Percentiles rank a stretch among this genome's conserved stretches.
These are phyloP conservation scores for Cenopis cana DNA, from an alignment of 2,888 invertebrate species.

Conservation along the genomic window DNA sequence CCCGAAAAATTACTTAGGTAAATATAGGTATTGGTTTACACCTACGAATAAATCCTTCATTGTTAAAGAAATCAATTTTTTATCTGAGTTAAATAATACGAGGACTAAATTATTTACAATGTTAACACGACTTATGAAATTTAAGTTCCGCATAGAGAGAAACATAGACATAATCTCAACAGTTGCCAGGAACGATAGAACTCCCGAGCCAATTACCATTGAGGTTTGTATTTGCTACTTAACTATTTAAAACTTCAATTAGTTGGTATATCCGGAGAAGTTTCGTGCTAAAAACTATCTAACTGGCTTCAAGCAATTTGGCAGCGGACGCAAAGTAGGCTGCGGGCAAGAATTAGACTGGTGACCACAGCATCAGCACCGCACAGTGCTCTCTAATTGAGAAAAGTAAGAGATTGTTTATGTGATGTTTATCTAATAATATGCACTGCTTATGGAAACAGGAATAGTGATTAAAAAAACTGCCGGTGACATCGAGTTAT, in stretches of 20 bases:
- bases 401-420: background rate
- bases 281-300: conserved; percentile 39
- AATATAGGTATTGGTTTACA: too few species aligned
- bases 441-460: too few species aligned
- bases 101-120: background rate
- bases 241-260: conserved; percentile 44
- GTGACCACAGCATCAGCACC: conserved; percentile 29
- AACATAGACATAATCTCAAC: conserved; percentile 2
- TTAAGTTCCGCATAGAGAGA: background rate
- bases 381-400: background rate
- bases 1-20: too few species aligned
- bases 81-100: too few species aligned
- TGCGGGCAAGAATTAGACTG: conserved; percentile 34
- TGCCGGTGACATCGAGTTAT: too few species aligned
- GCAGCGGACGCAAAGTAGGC: conserved; percentile 40
- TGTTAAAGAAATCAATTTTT: too few species aligned
- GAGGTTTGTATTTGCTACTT: conserved; percentile 25
- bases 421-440: too few species aligned
- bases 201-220: conserved; percentile 34
- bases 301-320: conserved; percentile 43
- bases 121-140: background rate
- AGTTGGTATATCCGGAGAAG: conserved; percentile 36
- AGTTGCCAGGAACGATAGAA: conserved; percentile 35
- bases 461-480: too few species aligned
- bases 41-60: too few species aligned